Conservation (phyloP, 2,797 vertebrate species). For the Anas georgica region DNA sequence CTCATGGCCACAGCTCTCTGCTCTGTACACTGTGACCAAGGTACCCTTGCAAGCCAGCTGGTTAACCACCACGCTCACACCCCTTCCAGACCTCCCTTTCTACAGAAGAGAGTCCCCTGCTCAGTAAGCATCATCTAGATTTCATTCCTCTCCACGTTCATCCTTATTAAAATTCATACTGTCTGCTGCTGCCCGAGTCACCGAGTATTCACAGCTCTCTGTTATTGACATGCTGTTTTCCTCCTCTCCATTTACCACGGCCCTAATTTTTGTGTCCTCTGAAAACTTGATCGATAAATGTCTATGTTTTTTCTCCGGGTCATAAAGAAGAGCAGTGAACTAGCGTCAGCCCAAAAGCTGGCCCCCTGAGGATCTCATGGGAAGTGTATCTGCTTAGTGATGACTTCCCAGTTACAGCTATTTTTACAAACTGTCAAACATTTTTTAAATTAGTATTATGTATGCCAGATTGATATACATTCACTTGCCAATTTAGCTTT, state of each 20-base stretch:
- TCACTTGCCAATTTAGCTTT: not conserved
- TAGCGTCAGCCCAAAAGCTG: not conserved
- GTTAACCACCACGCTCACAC: not conserved
- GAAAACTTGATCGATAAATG: not conserved
- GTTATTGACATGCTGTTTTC: not conserved
- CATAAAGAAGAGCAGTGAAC: not conserved
- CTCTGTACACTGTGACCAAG: rapidly evolving
- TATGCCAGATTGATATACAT: not conserved
- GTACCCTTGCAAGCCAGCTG: not conserved
- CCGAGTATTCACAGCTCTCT: not conserved
- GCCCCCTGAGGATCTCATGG: not conserved
- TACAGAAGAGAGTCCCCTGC: not conserved
- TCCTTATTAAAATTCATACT: not conserved
- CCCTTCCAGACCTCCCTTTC: not conserved
- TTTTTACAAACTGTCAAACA: constrained; percentile 23
- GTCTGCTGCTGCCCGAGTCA: not conserved
- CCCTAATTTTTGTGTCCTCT: not conserved
- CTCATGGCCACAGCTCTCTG: not conserved
- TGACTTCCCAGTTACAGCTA: constrained; percentile 25
- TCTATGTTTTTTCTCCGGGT: not conserved
- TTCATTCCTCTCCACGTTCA: not conserved
- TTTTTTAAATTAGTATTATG: not conserved
- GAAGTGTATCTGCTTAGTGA: not conserved
- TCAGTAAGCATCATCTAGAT: not conserved
- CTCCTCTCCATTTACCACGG: not conserved